Conservation (phyloP, 1,140 invertebrate species). For the Bombus picipes region DNA sequence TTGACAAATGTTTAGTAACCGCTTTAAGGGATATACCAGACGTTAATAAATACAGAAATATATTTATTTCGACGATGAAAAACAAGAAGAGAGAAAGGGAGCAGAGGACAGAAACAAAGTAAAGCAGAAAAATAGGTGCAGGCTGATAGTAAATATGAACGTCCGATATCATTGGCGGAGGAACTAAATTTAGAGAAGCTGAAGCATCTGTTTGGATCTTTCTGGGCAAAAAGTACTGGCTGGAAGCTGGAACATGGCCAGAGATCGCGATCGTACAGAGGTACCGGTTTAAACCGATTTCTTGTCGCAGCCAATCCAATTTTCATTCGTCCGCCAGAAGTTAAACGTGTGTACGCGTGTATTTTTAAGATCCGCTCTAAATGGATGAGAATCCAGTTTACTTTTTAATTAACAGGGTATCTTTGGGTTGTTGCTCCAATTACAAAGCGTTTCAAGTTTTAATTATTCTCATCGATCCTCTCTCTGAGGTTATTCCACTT, state of each 20-base stretch:
- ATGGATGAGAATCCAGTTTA: not conserved
- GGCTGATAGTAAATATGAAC: not conserved
- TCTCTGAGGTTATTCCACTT: not conserved
- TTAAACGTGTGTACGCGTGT: not conserved
- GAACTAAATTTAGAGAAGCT: not conserved
- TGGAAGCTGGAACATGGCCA: not conserved
- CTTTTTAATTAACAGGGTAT: no score
- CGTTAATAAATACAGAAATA: no score
- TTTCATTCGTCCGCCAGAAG: not conserved
- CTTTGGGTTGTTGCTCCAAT: not conserved
- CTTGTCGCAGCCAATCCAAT: not conserved
- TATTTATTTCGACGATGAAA: no score
- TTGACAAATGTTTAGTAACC: no score
- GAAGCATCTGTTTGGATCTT: constrained; percentile 3
- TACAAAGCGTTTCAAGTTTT: not conserved
- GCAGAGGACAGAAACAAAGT: not conserved
- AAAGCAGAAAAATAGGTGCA: not conserved
- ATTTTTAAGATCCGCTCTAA: not conserved
- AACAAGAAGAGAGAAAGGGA: not conserved
- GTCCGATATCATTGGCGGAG: not conserved
- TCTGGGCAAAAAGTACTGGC: no score
- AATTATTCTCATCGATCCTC: not conserved
- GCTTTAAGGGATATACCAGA: no score
- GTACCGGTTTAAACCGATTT: not conserved
- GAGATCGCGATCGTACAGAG: not conserved